Evolutionary conservation across 2,888 invertebrate genomes (phyloP), one percentile per base, ranked within the genome.

Genomic region (Rugalucina vietnamica): DNA sequence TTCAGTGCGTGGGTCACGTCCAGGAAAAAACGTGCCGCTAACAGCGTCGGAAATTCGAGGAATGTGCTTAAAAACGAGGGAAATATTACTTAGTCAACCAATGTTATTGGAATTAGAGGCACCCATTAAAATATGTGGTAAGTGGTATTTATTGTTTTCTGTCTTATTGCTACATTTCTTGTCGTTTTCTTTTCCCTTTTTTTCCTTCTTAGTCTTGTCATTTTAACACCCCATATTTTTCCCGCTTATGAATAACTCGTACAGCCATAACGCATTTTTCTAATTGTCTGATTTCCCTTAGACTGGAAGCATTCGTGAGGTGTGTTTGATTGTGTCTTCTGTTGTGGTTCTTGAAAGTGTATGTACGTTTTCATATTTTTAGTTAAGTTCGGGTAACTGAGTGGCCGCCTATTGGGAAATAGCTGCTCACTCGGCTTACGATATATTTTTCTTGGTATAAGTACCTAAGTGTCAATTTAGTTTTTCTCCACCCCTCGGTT

Each of bases 1-100:
- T 93, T 73, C 91, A 95, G 96, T 95, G n/a, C 93, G 96, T 90
- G 99, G 96, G 98, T 99, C 95, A 97, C 98, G 95, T 97, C 99
- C 95, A 97, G 97, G 96, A 97, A 96, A 96, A 91, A 95, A 95
- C 57, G 96, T 96, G 14, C 95, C 96, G 90, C 95, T 96, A 95
- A 95, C 96, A 79, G 96, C 96, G 88, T 90, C 93, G 74, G 95
- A 95, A 92, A 95, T 95, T 39, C 91, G 95, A 32, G 94, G 93
- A n/a, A 91, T 96, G n/a, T 96, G 96, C 90, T 89, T 95, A 32
- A 95, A 96, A 90, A 96, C 96, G 12, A 92, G 96, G 79, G 96
- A 96, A 93, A 96, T 96, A 84, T 96, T 96, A 92, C 94, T 96
- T 18, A 96, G 95, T 89, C 96, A 96, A 90, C 96, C 96, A 5